Base-by-base conservation (phyloP, 2,888 invertebrate genomes). In the Synergus laeviventris region DNA sequence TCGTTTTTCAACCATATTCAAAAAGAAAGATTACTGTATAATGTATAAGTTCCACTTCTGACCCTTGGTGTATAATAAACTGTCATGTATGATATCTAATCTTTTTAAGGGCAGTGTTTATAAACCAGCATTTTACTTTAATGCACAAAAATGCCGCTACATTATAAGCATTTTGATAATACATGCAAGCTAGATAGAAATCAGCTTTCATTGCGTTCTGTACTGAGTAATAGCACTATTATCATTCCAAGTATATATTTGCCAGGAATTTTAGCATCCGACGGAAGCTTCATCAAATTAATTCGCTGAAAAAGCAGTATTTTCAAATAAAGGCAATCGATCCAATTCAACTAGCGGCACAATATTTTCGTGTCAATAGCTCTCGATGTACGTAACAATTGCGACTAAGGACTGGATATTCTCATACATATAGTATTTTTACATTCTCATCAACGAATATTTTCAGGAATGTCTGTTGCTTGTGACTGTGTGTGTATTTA, bases 171-270 rank as follows among this genome's bases (percentile, higher is more conserved):
- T 2, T n/a, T 49, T 16, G 18, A 9, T 18, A 49, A n/a, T 16
- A 2, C 42, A 66, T 1, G 24, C 21, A 21, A 45, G 14, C 16
- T 12, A 45, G 12, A 66, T 42, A 16, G 24, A 66, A 66, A 45
- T 45, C 42, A 45, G 42, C 24, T 45, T 66, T 66, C 16, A 66
- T 45, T 66, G n/a, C 24, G 66, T 21, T 45, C 24, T 24, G 9
- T 66, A 16, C 24, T 66, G 45, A 42, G 8, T 21, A 66, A 66
- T 66, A 39, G 66, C 45, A 18, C 66, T 21, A 45, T 66, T 45
- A 66, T 24, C 42, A 66, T 45, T 66, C 21, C 42, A 66, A 45
- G 24, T 66, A n/a, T 66, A 45, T 66, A 66, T 66, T 45, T 66
- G 21, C 9, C 42, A 24, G 16, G 24, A 12, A 66, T 66, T 66